Percentiles rank a stretch among this genome's conserved stretches.
Conservation (phyloP, 2,888 invertebrate genomes). For the Cepaea hortensis region DNA sequence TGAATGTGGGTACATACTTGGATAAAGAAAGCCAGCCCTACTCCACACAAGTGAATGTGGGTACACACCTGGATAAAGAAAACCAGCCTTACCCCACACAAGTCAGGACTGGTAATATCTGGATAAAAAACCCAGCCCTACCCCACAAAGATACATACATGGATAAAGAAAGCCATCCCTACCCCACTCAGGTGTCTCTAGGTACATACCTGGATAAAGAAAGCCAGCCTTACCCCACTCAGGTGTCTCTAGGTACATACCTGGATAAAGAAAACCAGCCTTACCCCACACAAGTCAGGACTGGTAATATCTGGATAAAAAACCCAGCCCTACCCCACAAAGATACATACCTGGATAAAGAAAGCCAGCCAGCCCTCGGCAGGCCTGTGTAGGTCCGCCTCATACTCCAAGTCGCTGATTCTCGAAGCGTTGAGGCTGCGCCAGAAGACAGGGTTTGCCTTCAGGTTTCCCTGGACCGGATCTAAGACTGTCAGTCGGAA, state of each 20-base stretch:
- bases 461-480: not conserved
- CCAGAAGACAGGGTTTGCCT: constrained; percentile 63
- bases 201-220: constrained; percentile 53
- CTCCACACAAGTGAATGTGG: not conserved
- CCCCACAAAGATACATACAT: constrained; percentile 51
- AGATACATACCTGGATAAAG: constrained; percentile 55
- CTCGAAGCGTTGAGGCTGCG: not conserved
- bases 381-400: constrained; percentile 57
- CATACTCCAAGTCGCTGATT: constrained; percentile 47
- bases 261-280: constrained; percentile 48
- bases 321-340: constrained; percentile 59
- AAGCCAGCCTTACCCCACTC: not conserved
- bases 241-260: constrained; percentile 4
- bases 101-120: constrained; percentile 38
- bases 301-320: constrained; percentile 57
- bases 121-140: constrained; percentile 63
- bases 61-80: constrained; percentile 52
- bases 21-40: constrained; percentile 11
- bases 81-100: not conserved
- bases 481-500: not conserved
- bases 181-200: not conserved
- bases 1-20: constrained; percentile 46
- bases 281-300: not conserved
- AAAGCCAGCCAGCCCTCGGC: constrained; percentile 61
- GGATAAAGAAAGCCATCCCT: constrained; percentile 29